phyloP scores from a whole-genome alignment of 2,888 invertebrate species.

The Stramonita haemastoma region DNA sequence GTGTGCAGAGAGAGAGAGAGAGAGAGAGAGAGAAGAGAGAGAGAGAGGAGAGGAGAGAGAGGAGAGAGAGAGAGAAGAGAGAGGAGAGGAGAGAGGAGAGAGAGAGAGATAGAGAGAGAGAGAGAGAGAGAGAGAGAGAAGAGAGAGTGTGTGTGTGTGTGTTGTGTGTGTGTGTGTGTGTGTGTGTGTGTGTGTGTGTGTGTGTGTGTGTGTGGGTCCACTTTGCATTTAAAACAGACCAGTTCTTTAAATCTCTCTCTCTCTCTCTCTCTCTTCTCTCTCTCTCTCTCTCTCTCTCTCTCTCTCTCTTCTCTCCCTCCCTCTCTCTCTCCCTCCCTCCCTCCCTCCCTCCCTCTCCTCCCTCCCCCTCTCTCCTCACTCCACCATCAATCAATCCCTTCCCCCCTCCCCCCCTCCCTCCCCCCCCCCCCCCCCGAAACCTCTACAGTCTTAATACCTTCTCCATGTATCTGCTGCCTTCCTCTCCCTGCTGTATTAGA shows the following conservation, averaged over 20 bases:
- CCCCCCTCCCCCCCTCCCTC: no score
- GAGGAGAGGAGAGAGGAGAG: neutral
- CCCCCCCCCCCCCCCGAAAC: no score
- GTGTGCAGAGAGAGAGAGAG: no score
- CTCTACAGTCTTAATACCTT: no score
- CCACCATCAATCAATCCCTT: no score
- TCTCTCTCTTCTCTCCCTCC: neutral
- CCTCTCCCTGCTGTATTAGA: no score
- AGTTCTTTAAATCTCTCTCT: neutral
- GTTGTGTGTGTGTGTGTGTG: neutral
- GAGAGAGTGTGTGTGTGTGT: neutral
- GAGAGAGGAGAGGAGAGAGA: neutral
- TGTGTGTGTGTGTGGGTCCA: neutral
- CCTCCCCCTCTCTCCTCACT: no score
- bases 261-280: neutral
- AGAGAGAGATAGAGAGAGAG: conserved; percentile 19
- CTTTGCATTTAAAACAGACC: neutral
- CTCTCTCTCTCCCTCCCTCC: neutral
- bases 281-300: neutral
- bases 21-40: conserved; percentile 1
- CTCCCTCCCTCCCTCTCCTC: neutral
- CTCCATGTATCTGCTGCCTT: no score
- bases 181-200: neutral
- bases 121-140: neutral
- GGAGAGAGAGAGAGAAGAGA: neutral